These are phyloP conservation scores for Pelecanoides urinatrix DNA, from an alignment of 2,113 vertebrate species.

Conservation along the genomic window DNA sequence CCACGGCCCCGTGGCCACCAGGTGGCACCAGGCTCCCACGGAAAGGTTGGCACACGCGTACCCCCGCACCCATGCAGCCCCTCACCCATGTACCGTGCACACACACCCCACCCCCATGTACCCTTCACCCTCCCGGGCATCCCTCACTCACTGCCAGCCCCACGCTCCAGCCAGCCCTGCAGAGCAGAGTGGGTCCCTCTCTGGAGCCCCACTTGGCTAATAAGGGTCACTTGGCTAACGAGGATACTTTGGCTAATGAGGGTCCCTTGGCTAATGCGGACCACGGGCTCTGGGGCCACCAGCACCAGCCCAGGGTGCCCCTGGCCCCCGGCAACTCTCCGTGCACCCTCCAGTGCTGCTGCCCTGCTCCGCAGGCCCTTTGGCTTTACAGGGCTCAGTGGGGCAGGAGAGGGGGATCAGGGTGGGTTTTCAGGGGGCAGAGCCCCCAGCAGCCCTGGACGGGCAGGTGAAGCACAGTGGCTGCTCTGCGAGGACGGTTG, in stretches of 20 bases:
- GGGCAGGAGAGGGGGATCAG: not conserved
- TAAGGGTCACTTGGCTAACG: not conserved
- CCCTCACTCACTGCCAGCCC: not conserved
- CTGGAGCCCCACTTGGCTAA: not conserved
- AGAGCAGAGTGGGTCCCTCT: not conserved
- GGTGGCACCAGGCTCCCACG: not conserved
- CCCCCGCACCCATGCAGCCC: no score
- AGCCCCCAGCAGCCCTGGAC: rapidly evolving
- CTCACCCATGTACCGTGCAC: rapidly evolving
- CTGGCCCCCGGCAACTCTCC: not conserved
- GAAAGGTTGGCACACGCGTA: not conserved
- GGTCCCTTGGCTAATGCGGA: no score
- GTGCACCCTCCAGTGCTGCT: not conserved
- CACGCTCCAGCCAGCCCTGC: not conserved
- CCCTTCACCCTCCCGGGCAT: not conserved
- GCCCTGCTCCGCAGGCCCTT: not conserved
- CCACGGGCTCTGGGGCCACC: not conserved
- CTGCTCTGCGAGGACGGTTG: not conserved
- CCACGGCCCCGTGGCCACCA: not conserved
- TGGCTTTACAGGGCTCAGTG: not conserved
- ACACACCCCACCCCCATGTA: rapidly evolving
- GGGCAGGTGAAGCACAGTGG: not conserved
- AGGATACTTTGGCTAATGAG: not conserved
- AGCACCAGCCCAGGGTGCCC: not conserved
- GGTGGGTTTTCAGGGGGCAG: rapidly evolving